Evolutionary conservation across 2,797 vertebrate genomes (phyloP), one percentile per base, ranked within the genome.

Genomic region (Emydoidea blandingii): DNA sequence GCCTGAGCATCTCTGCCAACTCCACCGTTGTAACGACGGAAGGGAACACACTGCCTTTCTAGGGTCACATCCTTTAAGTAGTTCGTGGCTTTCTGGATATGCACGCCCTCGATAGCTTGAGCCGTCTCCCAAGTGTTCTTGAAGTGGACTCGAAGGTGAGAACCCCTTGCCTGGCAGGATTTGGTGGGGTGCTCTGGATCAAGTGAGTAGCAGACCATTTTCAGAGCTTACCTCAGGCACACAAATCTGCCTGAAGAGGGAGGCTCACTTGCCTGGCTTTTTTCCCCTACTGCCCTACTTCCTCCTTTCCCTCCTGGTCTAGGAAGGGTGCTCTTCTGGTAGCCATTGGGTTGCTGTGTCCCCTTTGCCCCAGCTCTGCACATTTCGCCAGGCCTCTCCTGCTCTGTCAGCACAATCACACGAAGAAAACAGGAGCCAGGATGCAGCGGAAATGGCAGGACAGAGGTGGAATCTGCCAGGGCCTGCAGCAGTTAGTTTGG

Each of bases 21-120:
- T 2, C 99, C 99, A 0, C 99, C 99, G 1, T 99, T 99, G 98
- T 99, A 99, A 86, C 99, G 99, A 0, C 99, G 98, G 98, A 99
- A 99, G 0, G 99, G 99, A 53, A 99, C 99, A 2, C 99, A 99
- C 79, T 99, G 99, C 93, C 99, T 99, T 97, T 99, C 98, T 49
- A 99, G 98, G 3, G 99, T 98, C 29, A 99, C 99, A 1, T 99
- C 99, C 93, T 99, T 99, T 96, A 99, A 98, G 96, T 99, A 99
- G 97, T 99, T 99, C 98, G 99, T 99, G 86, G 99, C 99, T 97
- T 99, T 99, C 84, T 99, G 99, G 97, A 99, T 99, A 98, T 99
- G 99, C 99, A 99, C 99, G 85, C 99, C 99, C 91, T 99, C 99
- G 98, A 99, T 99, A 97, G 99, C 99, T 97, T 99, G 99, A 3